Percentiles rank a stretch among this genome's conserved stretches.
These are phyloP conservation scores for Diarsia dahlii DNA, from an alignment of 2,888 invertebrate species.

Conservation along the genomic window DNA sequence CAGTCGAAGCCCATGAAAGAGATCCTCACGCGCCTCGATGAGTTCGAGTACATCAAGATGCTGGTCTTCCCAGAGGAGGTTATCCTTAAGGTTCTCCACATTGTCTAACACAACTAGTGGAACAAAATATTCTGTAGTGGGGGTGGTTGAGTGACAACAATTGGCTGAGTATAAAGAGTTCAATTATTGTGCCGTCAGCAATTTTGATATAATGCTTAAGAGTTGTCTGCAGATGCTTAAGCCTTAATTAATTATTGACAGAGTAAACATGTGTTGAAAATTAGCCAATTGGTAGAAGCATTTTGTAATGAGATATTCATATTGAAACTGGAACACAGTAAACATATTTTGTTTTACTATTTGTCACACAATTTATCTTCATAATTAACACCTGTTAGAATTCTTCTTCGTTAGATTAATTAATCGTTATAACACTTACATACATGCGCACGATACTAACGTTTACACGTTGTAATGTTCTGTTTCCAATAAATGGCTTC, in stretches of 20 bases:
- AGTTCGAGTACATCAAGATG: constrained; percentile 99
- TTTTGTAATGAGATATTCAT: constrained; percentile 1
- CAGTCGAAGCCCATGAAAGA: constrained; percentile 99
- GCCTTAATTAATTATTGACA: constrained; percentile 25
- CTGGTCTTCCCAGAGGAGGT: constrained; percentile 98
- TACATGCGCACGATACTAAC: constrained; percentile 59
- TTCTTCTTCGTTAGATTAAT: constrained; percentile 59
- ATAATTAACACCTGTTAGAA: constrained; percentile 65
- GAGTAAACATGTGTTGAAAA: constrained; percentile 4
- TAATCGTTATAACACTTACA: constrained; percentile 52
- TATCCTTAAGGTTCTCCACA: constrained; percentile 95
- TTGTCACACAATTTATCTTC: constrained; percentile 64
- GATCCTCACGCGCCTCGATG: constrained; percentile 98
- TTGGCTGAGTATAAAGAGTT: constrained; percentile 54
- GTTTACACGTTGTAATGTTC: constrained; percentile 54
- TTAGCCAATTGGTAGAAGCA: constrained; percentile 22
- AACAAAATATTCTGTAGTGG: constrained; percentile 81
- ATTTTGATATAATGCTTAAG: constrained; percentile 39
- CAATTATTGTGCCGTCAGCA: constrained; percentile 48
- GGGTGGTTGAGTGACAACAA: constrained; percentile 30
- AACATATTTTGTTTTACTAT: constrained; percentile 73
- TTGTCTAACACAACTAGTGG: constrained; percentile 87
- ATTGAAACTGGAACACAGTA: constrained; percentile 24
- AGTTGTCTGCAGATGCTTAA: constrained; percentile 36
- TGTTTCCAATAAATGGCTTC: constrained; percentile 77